Base-by-base conservation (phyloP, 2,113 vertebrate species). In the Genyomyrus donnyi region DNA sequence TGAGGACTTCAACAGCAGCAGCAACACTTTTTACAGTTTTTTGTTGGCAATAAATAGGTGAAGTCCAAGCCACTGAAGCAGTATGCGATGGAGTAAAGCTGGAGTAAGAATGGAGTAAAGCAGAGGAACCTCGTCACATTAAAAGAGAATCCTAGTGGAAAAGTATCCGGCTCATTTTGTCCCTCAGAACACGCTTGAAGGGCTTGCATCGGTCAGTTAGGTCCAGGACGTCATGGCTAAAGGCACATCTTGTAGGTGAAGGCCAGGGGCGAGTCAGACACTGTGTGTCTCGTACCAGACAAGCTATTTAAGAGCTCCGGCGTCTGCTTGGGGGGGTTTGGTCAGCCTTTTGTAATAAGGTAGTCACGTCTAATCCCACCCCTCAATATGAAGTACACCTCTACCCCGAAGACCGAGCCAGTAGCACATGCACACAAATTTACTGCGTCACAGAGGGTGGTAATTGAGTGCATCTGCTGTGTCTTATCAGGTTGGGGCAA, bases 301-400 rank as follows among this genome's bases (percentile, higher is more conserved):
- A 24, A 19, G 50, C 90, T 89, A 66, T 89, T 89, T 89, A 91
- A 83, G 85, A 83, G 66, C 70, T 91, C 85, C 35, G 49, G 27
- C 39, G 88, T n/a, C 85, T 87, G 88, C 3, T 42, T 66, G 45
- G 46, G 62, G 66, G 48, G 62, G 42, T 42, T 85, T 42, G 45
- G 42, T 48, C 35, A 45, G 85, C 85, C 90, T 88, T 89, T 87
- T 87, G 87, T 87, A 85, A 88, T 46, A 89, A 83, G 39, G 84
- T 89, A 89, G 56, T 87, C 56, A 90, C 77, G 35, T 88, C 62
- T 89, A 62, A 89, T 49, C 88, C 88, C 80, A 91, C 88, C 90
- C 90, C 83, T 89, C n/a, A 66, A 87, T 89, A 89, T 87, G 62
- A 89, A 83, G 56, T 74, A 66, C 70, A 46, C 85, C 46, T 42